These are phyloP conservation scores for Hippocampus abdominalis DNA, from an alignment of 2,113 vertebrate genomes.

Conservation along the genomic window DNA sequence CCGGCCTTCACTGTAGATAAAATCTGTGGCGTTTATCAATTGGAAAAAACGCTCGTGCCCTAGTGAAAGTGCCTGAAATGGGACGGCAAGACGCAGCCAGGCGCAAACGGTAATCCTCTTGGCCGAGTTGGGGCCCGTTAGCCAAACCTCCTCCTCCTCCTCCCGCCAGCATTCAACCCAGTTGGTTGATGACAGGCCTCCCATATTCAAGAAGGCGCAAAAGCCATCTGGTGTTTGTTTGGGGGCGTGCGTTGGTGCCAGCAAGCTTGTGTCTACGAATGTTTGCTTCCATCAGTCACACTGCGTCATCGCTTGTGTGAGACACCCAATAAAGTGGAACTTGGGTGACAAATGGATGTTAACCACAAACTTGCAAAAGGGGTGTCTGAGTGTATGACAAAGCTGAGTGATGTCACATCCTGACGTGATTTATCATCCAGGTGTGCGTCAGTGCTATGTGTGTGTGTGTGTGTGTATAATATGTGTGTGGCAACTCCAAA, in stretches of 20 bases:
- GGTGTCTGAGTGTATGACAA: background rate
- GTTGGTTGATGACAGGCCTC: conserved; percentile 62
- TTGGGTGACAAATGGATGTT: conserved; percentile 13
- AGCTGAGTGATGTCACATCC: background rate
- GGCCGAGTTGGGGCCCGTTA: conserved; percentile 49
- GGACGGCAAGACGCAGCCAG: conserved; percentile 30
- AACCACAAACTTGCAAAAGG: background rate
- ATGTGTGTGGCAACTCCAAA: conserved; percentile 16
- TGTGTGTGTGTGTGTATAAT: conserved; percentile 4
- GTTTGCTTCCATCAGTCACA: conserved; percentile 8
- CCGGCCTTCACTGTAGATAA: conserved; percentile 13
- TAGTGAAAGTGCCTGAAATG: conserved; percentile 48
- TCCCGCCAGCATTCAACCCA: conserved; percentile 14
- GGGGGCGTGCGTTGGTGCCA: conserved; percentile 37
- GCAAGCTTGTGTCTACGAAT: conserved; percentile 10
- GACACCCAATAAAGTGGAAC: conserved; percentile 19
- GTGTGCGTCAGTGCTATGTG: background rate
- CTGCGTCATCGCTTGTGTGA: conserved; percentile 13
- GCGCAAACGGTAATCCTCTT: conserved; percentile 55
- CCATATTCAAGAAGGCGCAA: conserved; percentile 61
- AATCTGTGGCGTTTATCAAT: conserved; percentile 4
- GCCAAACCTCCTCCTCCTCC: conserved; percentile 12
- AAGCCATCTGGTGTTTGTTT: conserved; percentile 78
- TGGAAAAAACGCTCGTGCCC: background rate
- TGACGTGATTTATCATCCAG: conserved; percentile 5